Evolutionary conservation across 1,140 invertebrate genomes (phyloP).

Genomic region (Lordiphosa mommai): DNA sequence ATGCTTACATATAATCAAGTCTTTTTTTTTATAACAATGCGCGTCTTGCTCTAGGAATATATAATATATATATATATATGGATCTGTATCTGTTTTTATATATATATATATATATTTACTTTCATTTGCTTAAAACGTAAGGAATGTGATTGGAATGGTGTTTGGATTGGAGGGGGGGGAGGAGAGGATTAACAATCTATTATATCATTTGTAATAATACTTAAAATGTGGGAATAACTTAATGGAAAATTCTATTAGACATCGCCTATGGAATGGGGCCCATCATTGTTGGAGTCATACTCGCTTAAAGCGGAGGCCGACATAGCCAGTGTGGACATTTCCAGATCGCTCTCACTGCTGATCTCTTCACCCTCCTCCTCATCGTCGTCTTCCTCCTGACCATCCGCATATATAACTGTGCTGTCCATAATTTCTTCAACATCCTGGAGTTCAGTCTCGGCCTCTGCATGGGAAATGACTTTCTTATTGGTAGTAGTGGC

Average conservation of each 20-base stretch:
- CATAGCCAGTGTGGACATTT: slow-evolving; percentile 23
- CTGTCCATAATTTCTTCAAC: neutral
- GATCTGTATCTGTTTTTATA: slow-evolving; percentile 4
- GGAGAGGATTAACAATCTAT: slow-evolving; percentile 43
- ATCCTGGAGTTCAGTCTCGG: slow-evolving; percentile 16
- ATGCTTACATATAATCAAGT: slow-evolving; percentile 72
- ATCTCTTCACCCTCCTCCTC: slow-evolving; percentile 17
- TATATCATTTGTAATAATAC: slow-evolving; percentile 47
- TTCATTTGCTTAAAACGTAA: slow-evolving; percentile 36
- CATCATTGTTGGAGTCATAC: slow-evolving; percentile 10
- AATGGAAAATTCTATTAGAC: slow-evolving; percentile 20
- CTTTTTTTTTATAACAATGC: slow-evolving; percentile 66
- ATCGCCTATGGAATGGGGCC: slow-evolving; percentile 4
- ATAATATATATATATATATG: slow-evolving; percentile 40
- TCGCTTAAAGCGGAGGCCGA: slow-evolving; percentile 21
- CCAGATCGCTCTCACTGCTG: slow-evolving; percentile 23
- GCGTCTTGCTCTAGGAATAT: slow-evolving; percentile 57
- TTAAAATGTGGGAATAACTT: slow-evolving; percentile 21
- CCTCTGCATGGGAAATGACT: slow-evolving; percentile 1
- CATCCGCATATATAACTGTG: neutral
- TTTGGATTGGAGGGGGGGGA: slow-evolving; percentile 49
- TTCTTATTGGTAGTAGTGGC: neutral
- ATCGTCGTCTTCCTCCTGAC: slow-evolving; percentile 4
- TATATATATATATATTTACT: neutral
- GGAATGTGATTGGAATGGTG: slow-evolving; percentile 64